Percentiles rank a stretch among this genome's conserved stretches.
Conservation (phyloP, 2,797 vertebrate genomes). For the Amblyopsis hoosieri region DNA sequence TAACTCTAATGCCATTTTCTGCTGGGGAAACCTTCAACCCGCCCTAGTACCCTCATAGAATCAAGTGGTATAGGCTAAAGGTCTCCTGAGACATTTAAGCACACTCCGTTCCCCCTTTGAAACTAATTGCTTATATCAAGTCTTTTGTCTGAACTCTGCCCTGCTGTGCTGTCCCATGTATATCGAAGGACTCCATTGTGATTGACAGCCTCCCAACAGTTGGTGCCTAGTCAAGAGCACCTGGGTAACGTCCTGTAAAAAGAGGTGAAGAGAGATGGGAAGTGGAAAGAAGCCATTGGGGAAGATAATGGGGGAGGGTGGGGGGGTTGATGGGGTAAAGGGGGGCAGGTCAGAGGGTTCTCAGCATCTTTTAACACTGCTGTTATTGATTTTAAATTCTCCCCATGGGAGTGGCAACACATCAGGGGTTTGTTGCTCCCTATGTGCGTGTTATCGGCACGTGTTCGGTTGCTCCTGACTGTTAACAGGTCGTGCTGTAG, state of each 20-base stretch:
- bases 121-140: conserved; percentile 55
- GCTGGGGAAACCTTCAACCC: conserved; percentile 64
- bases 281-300: conserved; percentile 59
- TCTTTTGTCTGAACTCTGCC: conserved; percentile 68
- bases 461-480: conserved; percentile 21
- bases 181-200: conserved; percentile 34
- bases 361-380: conserved; percentile 74
- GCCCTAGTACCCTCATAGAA: conserved; percentile 24
- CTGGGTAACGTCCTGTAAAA: conserved; percentile 30
- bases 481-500: too few relatives aligned
- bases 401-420: conserved; percentile 63
- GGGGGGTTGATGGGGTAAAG: conserved; percentile 68
- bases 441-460: conserved; percentile 31
- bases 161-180: conserved; percentile 29
- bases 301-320: conserved; percentile 59
- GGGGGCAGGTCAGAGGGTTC: conserved; percentile 74
- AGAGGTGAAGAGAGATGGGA: conserved; percentile 29
- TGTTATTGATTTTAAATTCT: conserved; percentile 77
- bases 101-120: conserved; percentile 17
- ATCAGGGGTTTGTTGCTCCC: conserved; percentile 58
- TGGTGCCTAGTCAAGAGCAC: conserved; percentile 58
- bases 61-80: too few relatives aligned
- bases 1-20: conserved; percentile 84
- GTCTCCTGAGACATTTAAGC: not conserved
- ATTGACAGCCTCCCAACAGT: conserved; percentile 65